These are phyloP conservation scores for Zygaena filipendulae DNA, from an alignment of 2,888 invertebrate genomes.

Conservation along the genomic window DNA sequence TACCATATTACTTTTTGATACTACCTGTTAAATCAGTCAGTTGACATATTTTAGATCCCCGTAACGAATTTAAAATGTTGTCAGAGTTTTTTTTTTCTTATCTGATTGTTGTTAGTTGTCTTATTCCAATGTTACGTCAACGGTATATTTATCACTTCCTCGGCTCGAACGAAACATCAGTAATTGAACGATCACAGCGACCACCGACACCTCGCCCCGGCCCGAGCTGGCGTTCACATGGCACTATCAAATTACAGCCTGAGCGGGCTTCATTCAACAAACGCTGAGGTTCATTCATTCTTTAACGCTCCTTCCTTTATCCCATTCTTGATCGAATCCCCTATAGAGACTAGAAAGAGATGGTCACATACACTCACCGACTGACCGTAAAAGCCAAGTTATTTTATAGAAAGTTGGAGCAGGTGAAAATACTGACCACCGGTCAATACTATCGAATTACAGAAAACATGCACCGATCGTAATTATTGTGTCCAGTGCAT, in stretches of 20 bases:
- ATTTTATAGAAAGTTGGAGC: constrained; percentile 29
- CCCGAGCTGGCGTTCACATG: constrained; percentile 43
- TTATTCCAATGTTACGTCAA: no score
- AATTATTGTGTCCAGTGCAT: no score
- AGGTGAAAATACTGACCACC: constrained; percentile 55
- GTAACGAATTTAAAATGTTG: background rate
- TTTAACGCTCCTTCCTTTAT: no score
- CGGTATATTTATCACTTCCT: constrained; percentile 56
- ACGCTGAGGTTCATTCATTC: no score
- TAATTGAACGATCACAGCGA: constrained; percentile 58
- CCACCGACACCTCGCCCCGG: no score
- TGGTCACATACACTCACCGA: no score
- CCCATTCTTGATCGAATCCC: no score
- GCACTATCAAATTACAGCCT: constrained; percentile 50
- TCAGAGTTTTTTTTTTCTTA: background rate
- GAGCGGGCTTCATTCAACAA: no score
- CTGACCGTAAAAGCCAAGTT: no score
- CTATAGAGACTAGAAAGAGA: no score
- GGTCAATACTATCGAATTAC: constrained; percentile 57
- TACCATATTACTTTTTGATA: constrained; percentile 4
- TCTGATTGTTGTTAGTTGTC: constrained; percentile 11
- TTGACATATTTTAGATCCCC: constrained; percentile 4
- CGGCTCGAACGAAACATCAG: constrained; percentile 40
- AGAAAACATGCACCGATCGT: constrained; percentile 22
- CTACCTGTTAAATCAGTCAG: constrained; percentile 1